Evolutionary conservation across 2,113 vertebrate genomes (phyloP).

Genomic region (Tragelaphus scriptus): DNA sequence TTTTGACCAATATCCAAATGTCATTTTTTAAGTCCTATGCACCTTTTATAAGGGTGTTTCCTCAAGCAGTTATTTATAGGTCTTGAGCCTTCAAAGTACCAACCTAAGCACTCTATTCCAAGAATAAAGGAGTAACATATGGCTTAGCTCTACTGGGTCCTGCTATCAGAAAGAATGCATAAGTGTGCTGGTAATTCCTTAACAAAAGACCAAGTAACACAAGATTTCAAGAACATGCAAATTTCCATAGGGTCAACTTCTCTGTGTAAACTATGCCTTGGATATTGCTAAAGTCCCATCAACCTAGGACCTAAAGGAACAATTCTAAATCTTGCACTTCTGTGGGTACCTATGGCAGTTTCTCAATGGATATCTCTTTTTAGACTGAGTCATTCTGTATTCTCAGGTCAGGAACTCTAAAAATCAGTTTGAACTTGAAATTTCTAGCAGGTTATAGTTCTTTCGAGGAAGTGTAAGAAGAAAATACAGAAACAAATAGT

Average conservation of each 20-base stretch:
- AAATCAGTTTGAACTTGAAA: not conserved
- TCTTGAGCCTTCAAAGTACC: conserved; percentile 37
- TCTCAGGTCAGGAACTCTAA: not conserved
- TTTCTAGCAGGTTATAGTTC: not conserved
- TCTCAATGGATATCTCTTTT: not conserved
- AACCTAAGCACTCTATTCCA: conserved; percentile 46
- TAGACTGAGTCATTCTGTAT: not conserved
- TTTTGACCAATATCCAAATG: conserved; percentile 67
- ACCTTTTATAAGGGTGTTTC: conserved; percentile 26
- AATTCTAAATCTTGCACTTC: not conserved
- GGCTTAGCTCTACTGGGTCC: conserved; percentile 35
- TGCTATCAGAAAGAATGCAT: conserved; percentile 35
- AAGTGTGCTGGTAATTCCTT: not conserved
- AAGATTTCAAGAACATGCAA: not conserved
- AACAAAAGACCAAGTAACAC: not conserved
- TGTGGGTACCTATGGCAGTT: not conserved
- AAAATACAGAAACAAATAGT: not conserved
- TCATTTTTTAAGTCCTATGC: conserved; percentile 36
- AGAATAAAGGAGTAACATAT: conserved; percentile 48
- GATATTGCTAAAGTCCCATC: not conserved
- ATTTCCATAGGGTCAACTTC: not conserved
- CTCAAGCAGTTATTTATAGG: conserved; percentile 57
- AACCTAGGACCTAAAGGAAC: not conserved
- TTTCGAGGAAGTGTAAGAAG: not conserved
- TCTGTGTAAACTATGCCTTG: not conserved